Evolutionary conservation across 2,113 vertebrate species (phyloP).

Genomic region (Choloepus hoffmanni): DNA sequence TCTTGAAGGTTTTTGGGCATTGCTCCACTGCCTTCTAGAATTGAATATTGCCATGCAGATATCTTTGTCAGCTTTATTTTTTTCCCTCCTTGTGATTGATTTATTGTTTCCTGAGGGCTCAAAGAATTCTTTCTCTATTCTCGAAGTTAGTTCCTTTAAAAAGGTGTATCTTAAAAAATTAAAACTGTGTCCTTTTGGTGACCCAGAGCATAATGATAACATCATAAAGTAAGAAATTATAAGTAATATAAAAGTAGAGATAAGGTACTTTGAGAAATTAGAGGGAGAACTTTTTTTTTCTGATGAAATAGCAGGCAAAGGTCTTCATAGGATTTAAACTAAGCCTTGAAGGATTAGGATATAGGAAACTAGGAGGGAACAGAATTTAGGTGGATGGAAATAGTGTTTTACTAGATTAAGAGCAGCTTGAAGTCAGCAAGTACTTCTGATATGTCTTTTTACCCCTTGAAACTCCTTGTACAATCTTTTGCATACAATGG

Average conservation of each 20-base stretch:
- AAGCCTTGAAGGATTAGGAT: slow-evolving; percentile 37
- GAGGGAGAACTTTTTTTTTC: not conserved
- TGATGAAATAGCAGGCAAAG: not conserved
- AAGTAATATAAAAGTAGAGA: slow-evolving; percentile 56
- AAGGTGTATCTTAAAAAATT: slow-evolving; percentile 23
- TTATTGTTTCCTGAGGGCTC: slow-evolving; percentile 37
- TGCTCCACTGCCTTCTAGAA: slow-evolving; percentile 26
- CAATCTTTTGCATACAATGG: not conserved
- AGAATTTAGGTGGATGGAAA: not conserved
- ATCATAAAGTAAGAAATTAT: slow-evolving; percentile 63
- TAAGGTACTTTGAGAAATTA: slow-evolving; percentile 44
- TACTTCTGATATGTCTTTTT: not conserved
- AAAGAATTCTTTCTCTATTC: slow-evolving; percentile 16
- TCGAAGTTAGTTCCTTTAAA: slow-evolving; percentile 16
- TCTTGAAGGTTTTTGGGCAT: not conserved
- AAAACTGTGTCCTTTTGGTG: not conserved
- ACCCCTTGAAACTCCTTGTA: not conserved
- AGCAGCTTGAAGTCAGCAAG: not conserved
- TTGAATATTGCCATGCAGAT: not conserved
- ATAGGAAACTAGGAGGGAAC: not conserved
- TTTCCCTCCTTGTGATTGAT: not conserved
- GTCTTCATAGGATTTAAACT: slow-evolving; percentile 48
- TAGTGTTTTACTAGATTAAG: not conserved
- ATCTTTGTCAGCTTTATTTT: slow-evolving; percentile 36
- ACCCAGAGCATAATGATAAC: slow-evolving; percentile 12